phyloP scores from a whole-genome alignment of 2,113 vertebrate genomes.

The Dissostichus mawsoni region DNA sequence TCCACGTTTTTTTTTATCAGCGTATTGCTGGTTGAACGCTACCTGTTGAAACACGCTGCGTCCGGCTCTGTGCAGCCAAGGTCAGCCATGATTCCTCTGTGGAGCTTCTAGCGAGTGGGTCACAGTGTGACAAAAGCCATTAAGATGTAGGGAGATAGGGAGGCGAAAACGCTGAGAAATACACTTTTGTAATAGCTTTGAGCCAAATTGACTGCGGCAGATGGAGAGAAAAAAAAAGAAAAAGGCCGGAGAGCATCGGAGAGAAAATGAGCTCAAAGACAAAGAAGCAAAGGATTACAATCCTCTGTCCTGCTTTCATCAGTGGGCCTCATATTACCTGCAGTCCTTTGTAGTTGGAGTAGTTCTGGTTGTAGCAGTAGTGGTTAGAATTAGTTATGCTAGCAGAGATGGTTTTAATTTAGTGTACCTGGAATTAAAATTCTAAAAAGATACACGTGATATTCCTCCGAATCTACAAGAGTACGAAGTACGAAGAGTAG shows the following conservation, averaged over 20 bases:
- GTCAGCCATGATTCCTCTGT: conserved; percentile 59
- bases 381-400: conserved; percentile 8
- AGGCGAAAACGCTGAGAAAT: conserved; percentile 73
- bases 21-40: conserved; percentile 29
- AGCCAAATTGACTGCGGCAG: conserved; percentile 70
- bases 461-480: no score
- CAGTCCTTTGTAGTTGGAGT: conserved; percentile 31
- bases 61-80: conserved; percentile 55
- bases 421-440: no score
- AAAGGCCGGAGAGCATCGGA: neutral
- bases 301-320: conserved; percentile 29
- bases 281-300: conserved; percentile 36
- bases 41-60: conserved; percentile 38
- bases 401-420: neutral
- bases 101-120: conserved; percentile 57
- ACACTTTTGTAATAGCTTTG: conserved; percentile 69
- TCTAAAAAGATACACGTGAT: neutral
- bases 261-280: conserved; percentile 49
- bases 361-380: neutral
- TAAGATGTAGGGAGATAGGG: conserved; percentile 80
- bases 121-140: conserved; percentile 80
- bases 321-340: conserved; percentile 26
- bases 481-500: no score
- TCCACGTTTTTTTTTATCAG: conserved; percentile 1
- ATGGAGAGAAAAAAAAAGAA: neutral